A percentile compares a stretch with the other conserved stretches of the same genome.
phyloP scores from a whole-genome alignment of 2,888 invertebrate species.

The Ferrisia virgata region DNA sequence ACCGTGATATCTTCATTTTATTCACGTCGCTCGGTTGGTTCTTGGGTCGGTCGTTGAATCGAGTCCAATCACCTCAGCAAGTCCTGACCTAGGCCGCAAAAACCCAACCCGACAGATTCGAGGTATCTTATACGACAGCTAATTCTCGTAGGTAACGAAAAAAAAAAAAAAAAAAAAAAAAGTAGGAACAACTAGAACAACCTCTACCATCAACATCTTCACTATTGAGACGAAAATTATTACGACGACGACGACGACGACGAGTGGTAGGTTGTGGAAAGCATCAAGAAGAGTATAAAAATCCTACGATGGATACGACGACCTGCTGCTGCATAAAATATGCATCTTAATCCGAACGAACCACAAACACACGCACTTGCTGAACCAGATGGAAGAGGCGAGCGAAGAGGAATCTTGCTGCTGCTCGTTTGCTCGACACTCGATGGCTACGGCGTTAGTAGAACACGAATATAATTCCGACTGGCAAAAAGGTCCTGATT shows the following conservation, averaged over 20 bases:
- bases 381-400: neutral
- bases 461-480: neutral
- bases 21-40: neutral
- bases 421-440: neutral
- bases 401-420: no score
- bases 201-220: no score
- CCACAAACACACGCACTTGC: neutral
- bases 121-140: neutral
- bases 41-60: neutral
- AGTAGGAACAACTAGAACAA: no score
- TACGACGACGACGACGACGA: no score
- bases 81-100: neutral
- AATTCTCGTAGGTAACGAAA: neutral
- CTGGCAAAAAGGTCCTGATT: neutral
- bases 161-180: no score
- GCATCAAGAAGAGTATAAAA: no score
- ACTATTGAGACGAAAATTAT: no score
- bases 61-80: neutral
- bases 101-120: neutral
- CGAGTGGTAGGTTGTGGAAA: no score
- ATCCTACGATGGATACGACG: no score
- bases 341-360: no score
- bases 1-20: neutral
- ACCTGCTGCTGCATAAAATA: no score
- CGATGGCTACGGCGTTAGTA: neutral